Conservation (phyloP, 2,797 vertebrate species). For the Sebastes trivittatus region DNA sequence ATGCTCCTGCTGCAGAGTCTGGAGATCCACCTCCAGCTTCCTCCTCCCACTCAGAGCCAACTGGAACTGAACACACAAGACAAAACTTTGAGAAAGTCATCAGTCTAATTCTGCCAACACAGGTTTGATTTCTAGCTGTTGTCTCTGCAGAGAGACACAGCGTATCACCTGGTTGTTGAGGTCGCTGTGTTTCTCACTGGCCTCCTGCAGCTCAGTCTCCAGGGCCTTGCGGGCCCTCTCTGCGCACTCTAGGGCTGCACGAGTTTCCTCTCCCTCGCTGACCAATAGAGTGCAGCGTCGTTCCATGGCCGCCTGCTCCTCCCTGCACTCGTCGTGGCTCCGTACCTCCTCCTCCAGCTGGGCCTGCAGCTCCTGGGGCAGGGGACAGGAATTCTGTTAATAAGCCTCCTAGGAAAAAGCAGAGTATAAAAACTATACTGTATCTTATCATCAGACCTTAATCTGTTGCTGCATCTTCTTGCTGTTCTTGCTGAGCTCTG, state of each 20-base stretch:
- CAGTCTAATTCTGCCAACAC: not conserved
- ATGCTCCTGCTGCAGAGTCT: slow-evolving; percentile 83
- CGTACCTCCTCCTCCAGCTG: slow-evolving; percentile 85
- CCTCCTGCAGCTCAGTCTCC: slow-evolving; percentile 82
- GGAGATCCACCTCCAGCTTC: slow-evolving; percentile 88
- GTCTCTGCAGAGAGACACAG: not conserved
- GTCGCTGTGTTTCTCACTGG: slow-evolving; percentile 77
- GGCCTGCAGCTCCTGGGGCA: slow-evolving; percentile 81
- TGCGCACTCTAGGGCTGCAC: slow-evolving; percentile 69
- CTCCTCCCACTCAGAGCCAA: slow-evolving; percentile 80
- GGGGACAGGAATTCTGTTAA: not conserved
- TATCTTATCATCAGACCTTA: slow-evolving; percentile 70
- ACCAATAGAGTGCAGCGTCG: slow-evolving; percentile 80
- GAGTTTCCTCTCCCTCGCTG: slow-evolving; percentile 76
- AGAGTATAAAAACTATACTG: accelerated
- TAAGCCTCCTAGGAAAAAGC: not conserved
- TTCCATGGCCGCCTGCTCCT: slow-evolving; percentile 80
- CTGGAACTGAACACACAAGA: slow-evolving; percentile 77
- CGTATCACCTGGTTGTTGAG: slow-evolving; percentile 82
- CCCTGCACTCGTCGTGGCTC: slow-evolving; percentile 74
- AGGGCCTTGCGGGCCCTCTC: slow-evolving; percentile 79
- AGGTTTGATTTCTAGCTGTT: not conserved
- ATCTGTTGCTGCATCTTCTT: slow-evolving; percentile 87
- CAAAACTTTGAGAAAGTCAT: not conserved
- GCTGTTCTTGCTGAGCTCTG: slow-evolving; percentile 79